Conservation (phyloP, 2,888 invertebrate genomes). For the Oscheius sp. region DNA sequence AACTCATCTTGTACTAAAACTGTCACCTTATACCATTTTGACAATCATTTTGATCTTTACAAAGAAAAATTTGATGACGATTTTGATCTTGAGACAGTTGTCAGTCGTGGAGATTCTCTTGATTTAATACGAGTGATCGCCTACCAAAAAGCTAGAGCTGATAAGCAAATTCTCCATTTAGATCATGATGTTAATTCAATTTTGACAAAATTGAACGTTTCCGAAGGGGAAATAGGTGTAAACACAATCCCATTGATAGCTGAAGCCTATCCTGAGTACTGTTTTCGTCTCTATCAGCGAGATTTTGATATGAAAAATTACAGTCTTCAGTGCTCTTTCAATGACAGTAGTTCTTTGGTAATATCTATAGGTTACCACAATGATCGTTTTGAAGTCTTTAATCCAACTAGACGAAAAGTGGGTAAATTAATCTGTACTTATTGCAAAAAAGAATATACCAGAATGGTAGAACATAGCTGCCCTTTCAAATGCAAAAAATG, state of each 20-base stretch:
- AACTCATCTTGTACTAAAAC: neutral
- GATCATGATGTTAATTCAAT: neutral
- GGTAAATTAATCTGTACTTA: neutral
- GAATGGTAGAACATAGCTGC: neutral
- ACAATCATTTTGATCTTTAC: neutral
- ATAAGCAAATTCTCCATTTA: neutral
- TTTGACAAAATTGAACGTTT: too few species aligned
- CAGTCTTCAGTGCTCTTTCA: neutral
- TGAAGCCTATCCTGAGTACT: too few species aligned
- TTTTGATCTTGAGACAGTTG: neutral
- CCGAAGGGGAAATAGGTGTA: too few species aligned
- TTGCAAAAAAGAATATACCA: neutral
- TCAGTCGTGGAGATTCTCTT: too few species aligned
- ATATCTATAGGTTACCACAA: neutral
- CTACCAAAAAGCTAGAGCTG: neutral
- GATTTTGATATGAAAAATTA: neutral
- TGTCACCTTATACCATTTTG: neutral
- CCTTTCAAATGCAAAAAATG: constrained; percentile 1
- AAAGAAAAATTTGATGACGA: too few species aligned
- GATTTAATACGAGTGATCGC: too few species aligned
- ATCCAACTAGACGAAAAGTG: neutral
- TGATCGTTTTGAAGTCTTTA: neutral
- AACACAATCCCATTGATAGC: too few species aligned
- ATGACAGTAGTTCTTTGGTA: neutral
- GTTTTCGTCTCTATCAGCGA: neutral